phyloP scores from a whole-genome alignment of 2,797 vertebrate species.

The Tokudaia muenninki region DNA sequence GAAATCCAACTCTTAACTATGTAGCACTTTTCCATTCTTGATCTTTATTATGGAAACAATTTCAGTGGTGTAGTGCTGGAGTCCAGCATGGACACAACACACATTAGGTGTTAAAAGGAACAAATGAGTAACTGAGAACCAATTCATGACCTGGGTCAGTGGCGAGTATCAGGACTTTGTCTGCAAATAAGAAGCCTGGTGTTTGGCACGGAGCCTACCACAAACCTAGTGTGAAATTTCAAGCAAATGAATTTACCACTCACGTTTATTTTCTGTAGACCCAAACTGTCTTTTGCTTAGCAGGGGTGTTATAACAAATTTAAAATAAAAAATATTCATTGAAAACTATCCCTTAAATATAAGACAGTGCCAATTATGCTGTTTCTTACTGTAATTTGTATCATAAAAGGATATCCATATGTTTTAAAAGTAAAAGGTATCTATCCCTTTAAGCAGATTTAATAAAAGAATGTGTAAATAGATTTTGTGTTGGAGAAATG shows the following conservation, averaged over 20 bases:
- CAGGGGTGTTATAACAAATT: neutral
- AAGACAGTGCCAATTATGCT: neutral
- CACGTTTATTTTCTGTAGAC: conserved; percentile 10
- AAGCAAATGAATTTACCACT: conserved; percentile 25
- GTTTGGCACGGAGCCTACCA: neutral
- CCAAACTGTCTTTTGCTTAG: conserved; percentile 5
- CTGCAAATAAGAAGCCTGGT: neutral
- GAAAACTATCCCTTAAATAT: neutral
- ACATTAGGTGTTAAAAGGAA: neutral
- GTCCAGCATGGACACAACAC: neutral
- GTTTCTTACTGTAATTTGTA: neutral
- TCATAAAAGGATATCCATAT: neutral
- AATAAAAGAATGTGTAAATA: neutral
- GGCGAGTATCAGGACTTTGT: neutral
- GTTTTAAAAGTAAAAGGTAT: neutral
- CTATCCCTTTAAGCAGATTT: neutral
- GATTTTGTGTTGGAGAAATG: neutral
- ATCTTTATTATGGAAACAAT: conserved; percentile 1
- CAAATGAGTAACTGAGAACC: neutral
- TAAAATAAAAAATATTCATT: neutral
- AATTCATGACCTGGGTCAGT: neutral
- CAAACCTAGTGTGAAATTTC: neutral
- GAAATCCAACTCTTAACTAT: neutral
- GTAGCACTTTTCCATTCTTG: neutral
- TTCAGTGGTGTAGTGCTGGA: neutral